Base-by-base conservation (phyloP, 2,888 invertebrate genomes). In the Drosophila antonietae region DNA sequence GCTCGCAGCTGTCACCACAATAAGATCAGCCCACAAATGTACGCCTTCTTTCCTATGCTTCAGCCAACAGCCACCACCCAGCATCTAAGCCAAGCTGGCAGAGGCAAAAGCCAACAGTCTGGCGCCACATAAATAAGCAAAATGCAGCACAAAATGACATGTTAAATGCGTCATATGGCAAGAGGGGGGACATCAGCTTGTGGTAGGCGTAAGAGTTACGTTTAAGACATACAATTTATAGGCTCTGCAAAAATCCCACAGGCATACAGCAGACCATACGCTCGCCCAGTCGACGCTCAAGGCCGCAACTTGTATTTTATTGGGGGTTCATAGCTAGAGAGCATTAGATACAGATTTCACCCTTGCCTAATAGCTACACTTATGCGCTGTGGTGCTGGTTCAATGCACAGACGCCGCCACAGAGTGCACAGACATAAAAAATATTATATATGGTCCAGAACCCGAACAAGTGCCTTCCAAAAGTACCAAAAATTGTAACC, bases 121-220 rank as follows among this genome's bases (percentile, higher is more conserved):
- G 88, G 90, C 88, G 90, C 90, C 88, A 80, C 90, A 86, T 88
- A 88, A 88, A 88, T 88, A 89, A 81, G 37, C 68, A 61, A 66
- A 81, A 80, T 86, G 88, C 89, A 73, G 81, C 89, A 72, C 79
- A 63, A 57, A 81, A 83, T 83, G 88, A 80, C 85, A 85, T 72
- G 68, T 73, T 80, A 75, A 82, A 72, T 81, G 81, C 88, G 73
- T 78, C 66, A 68, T 71, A 69, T 43, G 67, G 35, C 9, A 5
- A 9, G n/a, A 1, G 41, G 55, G 55, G 35, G 3, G 10, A 43
- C 14, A 51, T 1, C 20, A 14, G 70, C 46, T 39, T 60, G 39
- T 69, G 67, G 49, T 53, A 31, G 61, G 69, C 60, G 72, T 63
- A 68, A 68, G 58, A 69, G 52, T 47, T 62, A 61, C 47, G 65